Evolutionary conservation across 2,797 vertebrate species (phyloP).

Genomic region (Pangasius mekongensis): DNA sequence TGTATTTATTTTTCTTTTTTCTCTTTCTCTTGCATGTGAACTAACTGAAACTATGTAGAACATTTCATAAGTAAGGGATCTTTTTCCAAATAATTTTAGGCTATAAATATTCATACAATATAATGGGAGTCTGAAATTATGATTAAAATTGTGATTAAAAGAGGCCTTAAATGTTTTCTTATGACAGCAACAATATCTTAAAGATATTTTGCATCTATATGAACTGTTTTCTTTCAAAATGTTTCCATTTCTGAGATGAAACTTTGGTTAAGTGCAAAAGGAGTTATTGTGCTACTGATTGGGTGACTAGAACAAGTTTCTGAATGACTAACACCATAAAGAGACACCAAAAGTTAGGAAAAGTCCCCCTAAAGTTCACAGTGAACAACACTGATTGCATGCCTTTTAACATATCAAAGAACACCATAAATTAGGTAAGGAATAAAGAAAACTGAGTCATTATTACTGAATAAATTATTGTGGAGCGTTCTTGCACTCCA

Average conservation of each 20-base stretch:
- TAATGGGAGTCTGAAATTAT: not conserved
- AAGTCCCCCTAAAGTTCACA: conserved; percentile 40
- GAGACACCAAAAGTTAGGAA: conserved; percentile 55
- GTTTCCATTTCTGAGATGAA: not conserved
- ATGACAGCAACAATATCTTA: not conserved
- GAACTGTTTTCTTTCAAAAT: not conserved
- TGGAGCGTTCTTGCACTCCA: not conserved
- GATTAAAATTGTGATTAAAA: not conserved
- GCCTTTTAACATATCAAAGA: conserved; percentile 41
- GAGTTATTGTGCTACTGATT: conserved; percentile 65
- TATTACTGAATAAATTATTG: conserved; percentile 5
- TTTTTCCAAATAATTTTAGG: not conserved
- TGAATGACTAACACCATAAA: conserved; percentile 55
- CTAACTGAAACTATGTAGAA: not conserved
- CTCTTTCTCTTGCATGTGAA: not conserved
- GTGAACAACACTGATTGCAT: conserved; percentile 42
- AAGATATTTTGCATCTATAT: not conserved
- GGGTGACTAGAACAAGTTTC: conserved; percentile 54
- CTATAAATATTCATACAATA: not conserved
- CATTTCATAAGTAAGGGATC: not conserved
- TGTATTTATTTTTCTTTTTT: not conserved
- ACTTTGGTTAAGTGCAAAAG: conserved; percentile 49
- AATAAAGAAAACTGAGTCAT: conserved; percentile 21
- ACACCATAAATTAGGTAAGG: conserved; percentile 20
- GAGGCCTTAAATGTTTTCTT: not conserved